Base-by-base conservation (phyloP, 2,888 invertebrate genomes). In the Stenchaetothrips biformis region DNA sequence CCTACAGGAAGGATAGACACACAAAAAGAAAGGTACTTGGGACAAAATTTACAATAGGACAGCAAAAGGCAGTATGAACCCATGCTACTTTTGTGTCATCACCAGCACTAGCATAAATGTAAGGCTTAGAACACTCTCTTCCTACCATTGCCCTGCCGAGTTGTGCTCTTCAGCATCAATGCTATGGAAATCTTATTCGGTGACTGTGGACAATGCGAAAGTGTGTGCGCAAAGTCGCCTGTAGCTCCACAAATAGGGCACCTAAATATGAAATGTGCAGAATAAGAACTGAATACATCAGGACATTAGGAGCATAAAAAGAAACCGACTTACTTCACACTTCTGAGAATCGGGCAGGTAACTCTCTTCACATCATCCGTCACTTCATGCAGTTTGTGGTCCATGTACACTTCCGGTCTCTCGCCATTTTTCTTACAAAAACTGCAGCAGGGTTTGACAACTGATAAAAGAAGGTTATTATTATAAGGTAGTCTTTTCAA, bases 381-480 rank as follows among this genome's bases (percentile, higher is more conserved):
- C 8, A 74, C 21, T 11, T 7, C 21, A 25, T 6, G 11, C 21
- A 74, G 25, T 74, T 74, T 21, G 25, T 74, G 67, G 21, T 21
- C 21, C 21, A 25, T 74, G 11, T 21, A 74, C 1, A 74, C 25
- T 25, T 25, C 25, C 7, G 67, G 67, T 25, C 25, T n/a, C 25
- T 74, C 67, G 11, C 67, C 67, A 21, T 74, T 74, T 25, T 74
- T 74, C 7, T 74, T 74, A 25, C 67, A 74, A 25, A 74, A 74
- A 25, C 21, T 25, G 67, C 67, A 74, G 25, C 25, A 53, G 6
- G 53, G 21, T 25, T 25, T 74, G 7, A 25, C 1, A 25, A 0
- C 67, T 74, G 67, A 67, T 37, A 67, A 67, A 67, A n/a, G 18
- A 21, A 67, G 4, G 25, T 25, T 8, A 21, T 1, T 7, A 25